These are phyloP conservation scores for Falco concolor DNA, from an alignment of 2,797 vertebrate genomes.

Conservation along the genomic window DNA sequence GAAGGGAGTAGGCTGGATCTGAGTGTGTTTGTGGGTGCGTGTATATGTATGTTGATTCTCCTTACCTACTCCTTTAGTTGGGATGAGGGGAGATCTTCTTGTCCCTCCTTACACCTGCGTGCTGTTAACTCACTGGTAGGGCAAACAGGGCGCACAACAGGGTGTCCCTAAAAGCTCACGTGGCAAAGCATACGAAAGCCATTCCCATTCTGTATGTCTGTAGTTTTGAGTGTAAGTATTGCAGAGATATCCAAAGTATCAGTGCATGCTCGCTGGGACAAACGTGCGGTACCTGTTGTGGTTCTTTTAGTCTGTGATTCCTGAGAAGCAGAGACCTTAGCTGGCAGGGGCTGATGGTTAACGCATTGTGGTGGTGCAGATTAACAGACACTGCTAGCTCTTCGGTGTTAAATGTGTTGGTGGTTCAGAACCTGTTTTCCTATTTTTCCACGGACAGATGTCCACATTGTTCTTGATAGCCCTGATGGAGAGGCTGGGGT, in stretches of 20 bases:
- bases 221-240: not conserved
- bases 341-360: not conserved
- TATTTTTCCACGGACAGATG: not conserved
- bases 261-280: fast-evolving
- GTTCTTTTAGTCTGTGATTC: not conserved
- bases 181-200: not conserved
- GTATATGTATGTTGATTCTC: fast-evolving
- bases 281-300: fast-evolving
- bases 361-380: not conserved
- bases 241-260: not conserved
- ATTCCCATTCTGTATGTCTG: not conserved
- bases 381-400: not conserved
- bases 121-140: not conserved
- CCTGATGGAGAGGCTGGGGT: not conserved
- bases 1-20: not conserved
- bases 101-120: fast-evolving
- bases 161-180: not conserved
- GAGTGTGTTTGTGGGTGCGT: not conserved
- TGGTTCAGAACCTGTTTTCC: not conserved
- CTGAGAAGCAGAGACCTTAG: not conserved
- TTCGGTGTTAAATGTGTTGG: not conserved
- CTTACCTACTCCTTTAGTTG: not conserved
- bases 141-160: fast-evolving
- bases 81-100: not conserved
- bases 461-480: not conserved